Conservation (phyloP, 2,888 invertebrate genomes). For the Apoda limacodes region DNA sequence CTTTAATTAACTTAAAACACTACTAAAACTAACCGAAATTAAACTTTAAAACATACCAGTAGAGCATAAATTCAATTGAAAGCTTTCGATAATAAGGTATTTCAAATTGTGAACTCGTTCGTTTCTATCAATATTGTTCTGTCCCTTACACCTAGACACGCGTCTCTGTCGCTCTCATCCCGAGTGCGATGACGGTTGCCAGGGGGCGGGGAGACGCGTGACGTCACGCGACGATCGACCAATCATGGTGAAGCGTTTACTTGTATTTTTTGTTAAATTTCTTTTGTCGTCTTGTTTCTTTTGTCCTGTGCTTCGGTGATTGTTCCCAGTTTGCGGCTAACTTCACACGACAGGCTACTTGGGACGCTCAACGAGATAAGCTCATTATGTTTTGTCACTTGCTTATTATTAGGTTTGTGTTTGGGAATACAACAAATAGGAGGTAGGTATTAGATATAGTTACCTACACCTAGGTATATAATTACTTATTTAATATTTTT, state of each 20-base stretch:
- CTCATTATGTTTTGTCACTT: background rate
- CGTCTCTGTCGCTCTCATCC: conserved; percentile 56
- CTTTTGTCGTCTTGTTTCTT: conserved; percentile 49
- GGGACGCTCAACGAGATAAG: conserved; percentile 2
- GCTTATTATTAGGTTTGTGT: no score
- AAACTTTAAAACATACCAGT: conserved; percentile 1
- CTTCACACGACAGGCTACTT: conserved; percentile 38
- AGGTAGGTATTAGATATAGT: no score
- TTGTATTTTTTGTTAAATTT: conserved; percentile 45
- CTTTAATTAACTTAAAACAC: conserved; percentile 20
- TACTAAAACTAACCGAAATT: conserved; percentile 12
- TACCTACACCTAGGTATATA: no score
- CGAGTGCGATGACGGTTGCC: conserved; percentile 63
- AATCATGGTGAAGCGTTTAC: conserved; percentile 35
- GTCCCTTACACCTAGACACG: conserved; percentile 41
- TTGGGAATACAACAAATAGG: no score
- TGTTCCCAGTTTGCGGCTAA: conserved; percentile 35
- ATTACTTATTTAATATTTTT: no score
- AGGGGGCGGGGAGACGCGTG: conserved; percentile 57
- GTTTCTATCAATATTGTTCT: conserved; percentile 40
- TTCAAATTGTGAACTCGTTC: no score
- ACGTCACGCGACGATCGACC: conserved; percentile 52
- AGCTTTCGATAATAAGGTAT: background rate
- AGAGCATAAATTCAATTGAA: conserved; percentile 17
- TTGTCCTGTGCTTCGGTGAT: conserved; percentile 40